Percentiles rank a stretch among this genome's conserved stretches.
phyloP scores from a whole-genome alignment of 2,797 vertebrate genomes.

The Sylvilagus floridanus region DNA sequence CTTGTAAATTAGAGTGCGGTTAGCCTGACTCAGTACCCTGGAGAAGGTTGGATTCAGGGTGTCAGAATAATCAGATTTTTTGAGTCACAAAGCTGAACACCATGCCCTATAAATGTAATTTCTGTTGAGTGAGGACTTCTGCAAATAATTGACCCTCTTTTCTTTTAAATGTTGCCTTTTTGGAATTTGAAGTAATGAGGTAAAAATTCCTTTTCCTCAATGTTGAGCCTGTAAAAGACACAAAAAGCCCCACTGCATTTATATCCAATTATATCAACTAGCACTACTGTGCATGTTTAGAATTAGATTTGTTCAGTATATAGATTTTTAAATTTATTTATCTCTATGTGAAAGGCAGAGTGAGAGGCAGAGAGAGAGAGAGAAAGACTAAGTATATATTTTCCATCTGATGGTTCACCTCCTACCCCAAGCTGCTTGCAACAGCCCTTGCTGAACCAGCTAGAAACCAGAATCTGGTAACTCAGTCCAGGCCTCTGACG shows the following conservation, averaged over 20 bases:
- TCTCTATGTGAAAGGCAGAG: too few species aligned
- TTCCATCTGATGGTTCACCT: too few species aligned
- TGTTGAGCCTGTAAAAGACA: neutral
- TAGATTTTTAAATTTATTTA: neutral
- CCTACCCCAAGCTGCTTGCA: too few species aligned
- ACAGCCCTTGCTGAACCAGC: too few species aligned
- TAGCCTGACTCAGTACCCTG: neutral
- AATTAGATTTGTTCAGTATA: neutral
- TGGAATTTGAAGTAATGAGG: neutral
- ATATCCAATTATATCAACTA: neutral
- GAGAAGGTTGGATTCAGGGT: conserved; percentile 13
- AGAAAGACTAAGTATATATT: too few species aligned
- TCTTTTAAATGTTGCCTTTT: neutral
- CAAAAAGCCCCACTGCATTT: neutral
- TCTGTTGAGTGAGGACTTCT: neutral
- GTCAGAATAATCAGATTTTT: neutral
- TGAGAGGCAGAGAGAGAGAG: too few species aligned
- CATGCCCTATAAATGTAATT: neutral
- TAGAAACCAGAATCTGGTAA: too few species aligned
- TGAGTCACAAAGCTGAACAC: neutral
- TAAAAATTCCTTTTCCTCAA: neutral
- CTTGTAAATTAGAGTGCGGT: conserved; percentile 47
- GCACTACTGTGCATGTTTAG: neutral
- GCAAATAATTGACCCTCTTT: neutral
- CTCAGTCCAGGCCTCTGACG: too few species aligned